Percentiles rank a stretch among this genome's conserved stretches.
Conservation (phyloP, 2,888 invertebrate species). For the Pseudanteris insignis region DNA sequence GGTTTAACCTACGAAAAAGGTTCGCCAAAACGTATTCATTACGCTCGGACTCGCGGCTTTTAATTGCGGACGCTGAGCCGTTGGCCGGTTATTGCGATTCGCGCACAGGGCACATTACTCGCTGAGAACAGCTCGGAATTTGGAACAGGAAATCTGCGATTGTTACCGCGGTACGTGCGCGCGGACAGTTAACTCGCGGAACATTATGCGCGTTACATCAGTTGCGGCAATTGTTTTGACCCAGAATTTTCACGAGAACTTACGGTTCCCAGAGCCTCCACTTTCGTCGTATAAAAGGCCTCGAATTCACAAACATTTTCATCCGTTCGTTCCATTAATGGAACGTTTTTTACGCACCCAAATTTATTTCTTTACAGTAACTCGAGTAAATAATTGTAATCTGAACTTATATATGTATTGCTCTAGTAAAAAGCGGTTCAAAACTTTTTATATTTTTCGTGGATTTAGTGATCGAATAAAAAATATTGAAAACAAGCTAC, state of each 20-base stretch:
- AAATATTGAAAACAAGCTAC: too few relatives aligned
- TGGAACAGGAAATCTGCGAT: slow-evolving; percentile 33
- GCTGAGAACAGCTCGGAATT: slow-evolving; percentile 36
- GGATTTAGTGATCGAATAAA: too few relatives aligned
- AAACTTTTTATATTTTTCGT: too few relatives aligned
- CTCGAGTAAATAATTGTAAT: too few relatives aligned
- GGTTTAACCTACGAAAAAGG: slow-evolving; percentile 5
- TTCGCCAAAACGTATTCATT: slow-evolving; percentile 4
- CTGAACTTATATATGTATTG: too few relatives aligned
- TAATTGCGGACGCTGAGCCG: slow-evolving; percentile 16
- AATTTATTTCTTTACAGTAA: too few relatives aligned
- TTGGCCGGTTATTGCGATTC: slow-evolving; percentile 18
- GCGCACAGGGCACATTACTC: slow-evolving; percentile 4
- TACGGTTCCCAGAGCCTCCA: too few relatives aligned
- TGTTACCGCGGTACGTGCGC: slow-evolving; percentile 21
- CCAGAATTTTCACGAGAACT: slow-evolving; percentile 24
- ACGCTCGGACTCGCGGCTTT: slow-evolving; percentile 23
- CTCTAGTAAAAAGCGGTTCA: too few relatives aligned
- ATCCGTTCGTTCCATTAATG: too few relatives aligned
- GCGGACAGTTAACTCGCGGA: slow-evolving; percentile 28
- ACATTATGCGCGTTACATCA: slow-evolving; percentile 14
- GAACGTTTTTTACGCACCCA: too few relatives aligned
- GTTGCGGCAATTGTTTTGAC: slow-evolving; percentile 17
- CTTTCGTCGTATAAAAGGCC: too few relatives aligned
- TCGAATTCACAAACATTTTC: too few relatives aligned